phyloP scores from a whole-genome alignment of 2,113 vertebrate genomes.

The Cyanoderma ruficeps region DNA sequence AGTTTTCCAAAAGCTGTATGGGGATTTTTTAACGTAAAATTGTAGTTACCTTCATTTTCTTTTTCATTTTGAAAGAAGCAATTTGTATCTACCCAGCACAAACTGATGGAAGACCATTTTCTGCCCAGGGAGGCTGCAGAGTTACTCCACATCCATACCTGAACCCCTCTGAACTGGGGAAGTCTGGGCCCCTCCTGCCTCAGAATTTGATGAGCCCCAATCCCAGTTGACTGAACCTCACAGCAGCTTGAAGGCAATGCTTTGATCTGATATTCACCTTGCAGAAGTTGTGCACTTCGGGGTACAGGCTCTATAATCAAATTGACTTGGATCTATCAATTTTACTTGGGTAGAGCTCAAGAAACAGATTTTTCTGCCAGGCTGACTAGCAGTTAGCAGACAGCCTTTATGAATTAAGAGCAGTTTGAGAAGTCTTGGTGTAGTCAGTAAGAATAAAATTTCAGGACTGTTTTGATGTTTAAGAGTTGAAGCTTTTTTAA shows the following conservation, averaged over 20 bases:
- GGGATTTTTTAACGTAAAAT: neutral
- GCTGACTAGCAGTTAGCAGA: neutral
- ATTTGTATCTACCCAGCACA: neutral
- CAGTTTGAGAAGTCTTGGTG: neutral
- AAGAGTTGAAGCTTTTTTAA: neutral
- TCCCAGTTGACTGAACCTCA: accelerated
- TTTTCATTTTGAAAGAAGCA: neutral
- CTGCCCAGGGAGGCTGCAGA: neutral
- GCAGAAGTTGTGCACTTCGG: neutral
- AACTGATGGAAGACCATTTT: neutral
- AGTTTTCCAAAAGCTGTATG: neutral
- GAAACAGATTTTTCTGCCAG: neutral
- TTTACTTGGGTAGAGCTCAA: neutral
- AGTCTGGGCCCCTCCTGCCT: neutral
- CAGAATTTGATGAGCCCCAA: neutral
- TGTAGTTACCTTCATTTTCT: neutral
- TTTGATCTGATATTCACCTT: neutral
- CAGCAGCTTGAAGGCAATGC: neutral
- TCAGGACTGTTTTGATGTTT: neutral
- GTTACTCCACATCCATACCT: neutral
- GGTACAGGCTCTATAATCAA: neutral
- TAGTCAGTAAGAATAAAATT: neutral
- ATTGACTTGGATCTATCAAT: neutral
- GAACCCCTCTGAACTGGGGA: neutral
- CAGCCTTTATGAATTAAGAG: neutral